These are phyloP conservation scores for Mnemiopsis leidyi DNA, from an alignment of 37 sponge, comb jelly and placozoan genomes.

Conservation along the genomic window DNA sequence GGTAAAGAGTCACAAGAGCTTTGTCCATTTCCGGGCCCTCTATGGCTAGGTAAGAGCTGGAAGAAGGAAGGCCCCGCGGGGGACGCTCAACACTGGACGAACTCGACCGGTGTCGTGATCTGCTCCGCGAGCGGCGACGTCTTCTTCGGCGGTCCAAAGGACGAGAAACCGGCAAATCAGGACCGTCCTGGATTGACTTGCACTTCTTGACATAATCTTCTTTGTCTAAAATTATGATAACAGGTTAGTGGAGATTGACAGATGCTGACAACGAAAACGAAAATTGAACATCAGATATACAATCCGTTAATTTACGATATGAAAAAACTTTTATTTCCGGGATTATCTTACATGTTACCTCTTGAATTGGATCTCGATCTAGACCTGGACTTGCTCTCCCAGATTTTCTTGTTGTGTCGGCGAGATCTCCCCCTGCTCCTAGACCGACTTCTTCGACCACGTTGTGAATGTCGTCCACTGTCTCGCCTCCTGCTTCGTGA, in stretches of 20 bases:
- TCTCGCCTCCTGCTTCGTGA: background rate
- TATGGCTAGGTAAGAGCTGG: slow-evolving; percentile 3
- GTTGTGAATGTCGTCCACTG: background rate
- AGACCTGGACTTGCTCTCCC: slow-evolving; percentile 36
- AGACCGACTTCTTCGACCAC: background rate
- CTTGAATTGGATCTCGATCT: slow-evolving; percentile 25
- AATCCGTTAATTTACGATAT: no score
- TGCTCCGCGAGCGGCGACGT: background rate
- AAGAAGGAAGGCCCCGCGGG: background rate
- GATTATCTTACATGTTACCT: no score
- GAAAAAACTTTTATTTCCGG: no score
- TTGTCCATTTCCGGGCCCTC: slow-evolving; percentile 38
- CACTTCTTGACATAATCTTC: slow-evolving; percentile 53
- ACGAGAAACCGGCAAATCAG: slow-evolving; percentile 8
- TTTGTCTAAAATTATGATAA: background rate
- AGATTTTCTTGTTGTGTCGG: background rate
- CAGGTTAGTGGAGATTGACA: no score
- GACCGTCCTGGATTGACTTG: slow-evolving; percentile 28
- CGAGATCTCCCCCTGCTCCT: background rate
- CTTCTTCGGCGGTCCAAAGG: slow-evolving; percentile 29
- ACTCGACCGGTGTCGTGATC: background rate
- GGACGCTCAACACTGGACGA: slow-evolving; percentile 48
- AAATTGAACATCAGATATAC: no score
- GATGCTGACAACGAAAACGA: no score
- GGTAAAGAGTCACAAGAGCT: slow-evolving; percentile 55